Evolutionary conservation across 2,113 vertebrate genomes (phyloP).

Genomic region (Semicossyphus pulcher): DNA sequence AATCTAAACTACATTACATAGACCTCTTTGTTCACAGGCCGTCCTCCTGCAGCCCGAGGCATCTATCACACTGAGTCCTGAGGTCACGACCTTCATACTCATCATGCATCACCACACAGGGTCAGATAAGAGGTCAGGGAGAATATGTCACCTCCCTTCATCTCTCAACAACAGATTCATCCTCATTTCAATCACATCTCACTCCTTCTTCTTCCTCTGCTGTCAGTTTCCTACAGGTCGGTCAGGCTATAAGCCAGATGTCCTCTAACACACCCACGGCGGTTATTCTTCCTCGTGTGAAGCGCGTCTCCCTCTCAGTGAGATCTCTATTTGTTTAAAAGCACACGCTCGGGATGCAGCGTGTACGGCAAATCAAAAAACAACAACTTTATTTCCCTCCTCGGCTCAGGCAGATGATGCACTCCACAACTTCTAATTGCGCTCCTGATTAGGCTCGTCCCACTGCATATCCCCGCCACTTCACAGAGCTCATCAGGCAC

Average conservation of each 20-base stretch:
- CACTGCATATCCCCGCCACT: constrained; percentile 71
- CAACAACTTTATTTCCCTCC: constrained; percentile 50
- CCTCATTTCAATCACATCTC: constrained; percentile 50
- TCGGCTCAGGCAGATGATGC: constrained; percentile 60
- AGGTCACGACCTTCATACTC: constrained; percentile 43
- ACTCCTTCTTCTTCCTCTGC: constrained; percentile 22
- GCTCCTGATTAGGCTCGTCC: constrained; percentile 73
- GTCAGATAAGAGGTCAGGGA: constrained; percentile 62
- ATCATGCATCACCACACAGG: constrained; percentile 57
- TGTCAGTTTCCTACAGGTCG: constrained; percentile 25
- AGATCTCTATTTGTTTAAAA: constrained; percentile 3
- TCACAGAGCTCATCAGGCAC: constrained; percentile 80
- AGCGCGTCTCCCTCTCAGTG: background rate
- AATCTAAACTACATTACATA: background rate
- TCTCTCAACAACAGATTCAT: constrained; percentile 54
- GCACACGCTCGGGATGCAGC: constrained; percentile 17
- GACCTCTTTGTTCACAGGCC: constrained; percentile 19
- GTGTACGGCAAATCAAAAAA: constrained; percentile 41
- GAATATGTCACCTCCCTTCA: constrained; percentile 43
- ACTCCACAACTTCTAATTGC: constrained; percentile 73
- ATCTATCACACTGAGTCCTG: constrained; percentile 17
- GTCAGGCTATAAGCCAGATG: constrained; percentile 29
- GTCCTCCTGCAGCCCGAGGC: constrained; percentile 7
- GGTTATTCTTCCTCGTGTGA: constrained; percentile 17
- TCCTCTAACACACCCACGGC: constrained; percentile 21